phyloP scores from a whole-genome alignment of 2,113 vertebrate species.

The Uria lomvia region DNA sequence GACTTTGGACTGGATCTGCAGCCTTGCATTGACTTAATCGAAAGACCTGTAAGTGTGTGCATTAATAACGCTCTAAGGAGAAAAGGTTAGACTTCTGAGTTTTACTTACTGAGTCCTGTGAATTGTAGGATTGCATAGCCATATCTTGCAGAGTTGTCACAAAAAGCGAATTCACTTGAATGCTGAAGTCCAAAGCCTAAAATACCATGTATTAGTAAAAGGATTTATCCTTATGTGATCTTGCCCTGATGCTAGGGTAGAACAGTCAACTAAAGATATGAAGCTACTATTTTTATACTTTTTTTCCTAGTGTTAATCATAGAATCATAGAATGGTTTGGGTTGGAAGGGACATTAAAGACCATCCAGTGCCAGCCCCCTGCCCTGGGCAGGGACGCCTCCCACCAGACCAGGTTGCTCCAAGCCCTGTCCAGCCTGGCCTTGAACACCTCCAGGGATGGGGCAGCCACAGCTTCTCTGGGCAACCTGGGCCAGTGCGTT shows the following conservation, averaged over 20 bases:
- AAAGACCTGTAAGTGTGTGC: slow-evolving; percentile 85
- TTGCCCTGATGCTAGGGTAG: neutral
- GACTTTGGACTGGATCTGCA: slow-evolving; percentile 97
- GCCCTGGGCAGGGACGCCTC: no score
- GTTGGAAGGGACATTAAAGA: no score
- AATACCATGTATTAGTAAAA: neutral
- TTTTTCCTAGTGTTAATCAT: neutral
- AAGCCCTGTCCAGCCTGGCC: no score
- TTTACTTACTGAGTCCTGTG: neutral
- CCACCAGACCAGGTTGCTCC: no score
- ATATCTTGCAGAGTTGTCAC: neutral
- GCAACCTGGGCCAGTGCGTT: no score
- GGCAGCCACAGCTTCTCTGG: no score
- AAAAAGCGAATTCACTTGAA: neutral
- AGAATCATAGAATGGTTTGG: no score
- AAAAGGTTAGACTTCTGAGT: neutral
- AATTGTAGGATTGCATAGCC: neutral
- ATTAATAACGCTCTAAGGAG: neutral
- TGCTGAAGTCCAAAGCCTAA: neutral
- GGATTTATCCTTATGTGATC: neutral
- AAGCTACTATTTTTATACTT: neutral
- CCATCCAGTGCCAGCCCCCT: no score
- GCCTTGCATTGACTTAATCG: slow-evolving; percentile 95
- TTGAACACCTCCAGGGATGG: no score
- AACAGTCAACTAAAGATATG: neutral